These are phyloP conservation scores for Eupithecia insigniata DNA, from an alignment of 2,888 invertebrate species.

Conservation along the genomic window DNA sequence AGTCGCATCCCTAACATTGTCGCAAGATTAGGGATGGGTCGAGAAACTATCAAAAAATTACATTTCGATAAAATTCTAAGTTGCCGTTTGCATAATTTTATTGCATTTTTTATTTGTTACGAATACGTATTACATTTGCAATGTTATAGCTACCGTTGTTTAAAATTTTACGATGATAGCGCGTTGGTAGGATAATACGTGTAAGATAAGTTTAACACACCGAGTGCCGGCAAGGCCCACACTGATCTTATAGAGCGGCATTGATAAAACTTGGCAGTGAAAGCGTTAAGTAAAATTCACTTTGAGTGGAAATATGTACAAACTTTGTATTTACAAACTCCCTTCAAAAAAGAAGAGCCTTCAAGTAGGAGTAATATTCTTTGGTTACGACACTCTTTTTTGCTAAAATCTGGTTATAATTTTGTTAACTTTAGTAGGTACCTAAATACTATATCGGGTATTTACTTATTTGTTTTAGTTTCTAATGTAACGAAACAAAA, in stretches of 20 bases:
- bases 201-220: background rate
- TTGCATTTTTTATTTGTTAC: slow-evolving; percentile 17
- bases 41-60: slow-evolving; percentile 25
- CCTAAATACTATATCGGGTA: background rate
- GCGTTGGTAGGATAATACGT: background rate
- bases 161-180: slow-evolving; percentile 5
- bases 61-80: slow-evolving; percentile 35
- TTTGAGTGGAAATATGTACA: background rate
- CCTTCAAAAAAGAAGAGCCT: too few species aligned
- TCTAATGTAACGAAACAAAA: background rate
- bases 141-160: slow-evolving; percentile 6
- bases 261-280: background rate
- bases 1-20: slow-evolving; percentile 77
- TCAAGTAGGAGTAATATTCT: too few species aligned
- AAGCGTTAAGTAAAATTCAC: background rate
- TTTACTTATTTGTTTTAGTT: background rate
- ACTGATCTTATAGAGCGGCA: background rate
- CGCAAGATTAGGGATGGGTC: slow-evolving; percentile 54
- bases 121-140: slow-evolving; percentile 12
- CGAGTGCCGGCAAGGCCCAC: background rate
- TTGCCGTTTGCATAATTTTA: slow-evolving; percentile 22
- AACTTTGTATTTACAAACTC: background rate
- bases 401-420: too few species aligned
- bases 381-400: too few species aligned
- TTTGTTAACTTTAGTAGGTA: too few species aligned